These are phyloP conservation scores for Neolamprologus sp. DNA, from an alignment of 2,113 vertebrate species.

Conservation along the genomic window DNA sequence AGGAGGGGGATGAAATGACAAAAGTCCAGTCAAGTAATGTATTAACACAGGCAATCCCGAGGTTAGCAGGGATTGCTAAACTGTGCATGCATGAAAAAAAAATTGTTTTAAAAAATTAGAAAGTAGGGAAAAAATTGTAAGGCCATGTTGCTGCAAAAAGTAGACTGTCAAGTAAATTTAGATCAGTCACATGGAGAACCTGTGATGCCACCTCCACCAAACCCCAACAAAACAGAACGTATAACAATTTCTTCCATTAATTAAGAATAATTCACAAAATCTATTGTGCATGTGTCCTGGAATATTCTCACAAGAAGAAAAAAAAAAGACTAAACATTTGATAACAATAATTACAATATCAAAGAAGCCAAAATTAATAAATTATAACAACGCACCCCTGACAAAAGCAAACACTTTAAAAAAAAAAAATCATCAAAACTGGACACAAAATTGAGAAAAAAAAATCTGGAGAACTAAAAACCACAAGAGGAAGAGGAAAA, in stretches of 20 bases:
- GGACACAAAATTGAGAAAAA: constrained; percentile 10
- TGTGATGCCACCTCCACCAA: background rate
- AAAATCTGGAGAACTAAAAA: background rate
- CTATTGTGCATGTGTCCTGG: constrained; percentile 29
- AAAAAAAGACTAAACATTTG: constrained; percentile 24
- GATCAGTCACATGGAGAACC: constrained; percentile 22
- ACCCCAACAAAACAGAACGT: background rate
- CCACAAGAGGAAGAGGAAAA: constrained; percentile 37
- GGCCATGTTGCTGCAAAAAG: constrained; percentile 42
- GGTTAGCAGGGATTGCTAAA: background rate
- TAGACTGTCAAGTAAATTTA: constrained; percentile 49
- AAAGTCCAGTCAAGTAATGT: background rate
- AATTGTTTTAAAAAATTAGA: background rate
- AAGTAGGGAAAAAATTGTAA: constrained; percentile 15
- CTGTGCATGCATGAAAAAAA: background rate
- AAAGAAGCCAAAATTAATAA: constrained; percentile 65
- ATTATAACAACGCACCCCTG: constrained; percentile 62
- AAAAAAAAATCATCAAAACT: constrained; percentile 6
- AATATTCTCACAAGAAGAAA: constrained; percentile 39
- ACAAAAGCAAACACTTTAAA: constrained; percentile 34
- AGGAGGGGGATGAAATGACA: background rate
- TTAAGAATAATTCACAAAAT: constrained; percentile 6
- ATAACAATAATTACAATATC: constrained; percentile 45
- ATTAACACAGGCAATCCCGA: background rate
- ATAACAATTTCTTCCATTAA: background rate